Percentiles rank a stretch among this genome's conserved stretches.
Evolutionary conservation across 2,888 invertebrate genomes (phyloP).

Genomic region (Barypeithes pellucidus): DNA sequence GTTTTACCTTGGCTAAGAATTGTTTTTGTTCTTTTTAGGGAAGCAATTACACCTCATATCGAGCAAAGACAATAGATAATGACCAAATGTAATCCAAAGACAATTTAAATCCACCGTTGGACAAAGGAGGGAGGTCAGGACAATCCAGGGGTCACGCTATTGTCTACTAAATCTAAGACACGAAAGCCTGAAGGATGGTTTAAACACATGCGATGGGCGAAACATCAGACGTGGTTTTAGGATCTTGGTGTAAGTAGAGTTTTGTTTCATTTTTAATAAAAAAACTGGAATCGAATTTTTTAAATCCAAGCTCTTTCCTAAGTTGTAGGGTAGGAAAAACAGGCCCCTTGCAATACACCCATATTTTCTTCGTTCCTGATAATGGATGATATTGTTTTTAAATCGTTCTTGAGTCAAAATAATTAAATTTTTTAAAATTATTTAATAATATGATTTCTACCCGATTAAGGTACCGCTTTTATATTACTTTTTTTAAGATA

Average conservation of each 20-base stretch:
- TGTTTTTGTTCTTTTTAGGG: conserved; percentile 2
- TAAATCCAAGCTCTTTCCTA: too few species aligned
- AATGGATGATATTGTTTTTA: too few species aligned
- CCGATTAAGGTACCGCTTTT: too few species aligned
- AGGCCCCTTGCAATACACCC: too few species aligned
- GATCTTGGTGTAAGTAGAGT: not conserved
- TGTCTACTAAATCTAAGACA: conserved; percentile 69
- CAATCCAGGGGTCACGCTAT: conserved; percentile 70
- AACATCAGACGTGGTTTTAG: conserved; percentile 39
- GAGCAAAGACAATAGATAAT: conserved; percentile 66
- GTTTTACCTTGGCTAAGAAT: not conserved
- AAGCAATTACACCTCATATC: conserved; percentile 36
- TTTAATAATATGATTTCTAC: too few species aligned
- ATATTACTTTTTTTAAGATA: too few species aligned
- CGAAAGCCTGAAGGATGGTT: conserved; percentile 68
- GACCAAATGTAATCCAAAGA: conserved; percentile 64
- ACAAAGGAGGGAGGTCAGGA: conserved; percentile 64
- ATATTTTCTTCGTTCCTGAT: too few species aligned
- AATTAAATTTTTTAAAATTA: too few species aligned
- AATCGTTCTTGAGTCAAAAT: too few species aligned
- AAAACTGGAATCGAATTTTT: too few species aligned
- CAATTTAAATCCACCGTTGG: conserved; percentile 69
- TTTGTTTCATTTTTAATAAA: too few species aligned
- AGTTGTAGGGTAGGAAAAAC: too few species aligned
- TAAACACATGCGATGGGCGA: conserved; percentile 66